A percentile compares a stretch with the other conserved stretches of the same genome.
Evolutionary conservation across 2,113 vertebrate genomes (phyloP).

Genomic region (Salvelinus sp.): DNA sequence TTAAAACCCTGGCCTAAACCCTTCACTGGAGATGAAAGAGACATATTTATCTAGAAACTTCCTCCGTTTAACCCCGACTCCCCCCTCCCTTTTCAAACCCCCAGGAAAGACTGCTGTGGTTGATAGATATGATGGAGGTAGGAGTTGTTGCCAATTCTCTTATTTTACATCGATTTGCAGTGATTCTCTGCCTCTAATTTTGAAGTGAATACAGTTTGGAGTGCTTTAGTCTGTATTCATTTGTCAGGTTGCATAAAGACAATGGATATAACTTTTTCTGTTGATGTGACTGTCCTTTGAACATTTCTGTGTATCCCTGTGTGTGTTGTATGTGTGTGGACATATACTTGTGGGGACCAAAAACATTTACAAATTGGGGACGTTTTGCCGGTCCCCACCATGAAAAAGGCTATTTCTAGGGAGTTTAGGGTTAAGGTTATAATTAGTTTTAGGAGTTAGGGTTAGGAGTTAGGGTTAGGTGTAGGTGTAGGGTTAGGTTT

Average conservation of each 20-base stretch:
- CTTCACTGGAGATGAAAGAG: not conserved
- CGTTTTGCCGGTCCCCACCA: too few relatives aligned
- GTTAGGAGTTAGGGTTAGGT: too few relatives aligned
- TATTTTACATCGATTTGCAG: not conserved
- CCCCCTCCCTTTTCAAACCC: constrained; percentile 28
- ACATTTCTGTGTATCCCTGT: not conserved
- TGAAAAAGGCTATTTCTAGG: too few relatives aligned
- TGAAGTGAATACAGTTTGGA: not conserved
- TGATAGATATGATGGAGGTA: constrained; percentile 99
- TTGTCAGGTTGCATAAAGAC: too few relatives aligned
- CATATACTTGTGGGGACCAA: too few relatives aligned
- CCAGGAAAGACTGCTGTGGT: constrained; percentile 95
- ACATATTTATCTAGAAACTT: constrained; percentile 19
- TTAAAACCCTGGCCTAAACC: too few relatives aligned
- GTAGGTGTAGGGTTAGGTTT: too few relatives aligned
- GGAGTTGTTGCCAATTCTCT: constrained; percentile 51
- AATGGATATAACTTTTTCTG: too few relatives aligned
- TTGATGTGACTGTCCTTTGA: not conserved
- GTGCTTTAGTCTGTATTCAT: too few relatives aligned
- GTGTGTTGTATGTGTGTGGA: not conserved
- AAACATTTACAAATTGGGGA: too few relatives aligned
- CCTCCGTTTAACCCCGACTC: not conserved
- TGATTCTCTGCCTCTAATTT: not conserved
- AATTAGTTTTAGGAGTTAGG: too few relatives aligned
- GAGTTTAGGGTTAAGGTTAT: too few relatives aligned